Base-by-base conservation (phyloP, 2,888 invertebrate species). In the Sthenelais limicola region DNA sequence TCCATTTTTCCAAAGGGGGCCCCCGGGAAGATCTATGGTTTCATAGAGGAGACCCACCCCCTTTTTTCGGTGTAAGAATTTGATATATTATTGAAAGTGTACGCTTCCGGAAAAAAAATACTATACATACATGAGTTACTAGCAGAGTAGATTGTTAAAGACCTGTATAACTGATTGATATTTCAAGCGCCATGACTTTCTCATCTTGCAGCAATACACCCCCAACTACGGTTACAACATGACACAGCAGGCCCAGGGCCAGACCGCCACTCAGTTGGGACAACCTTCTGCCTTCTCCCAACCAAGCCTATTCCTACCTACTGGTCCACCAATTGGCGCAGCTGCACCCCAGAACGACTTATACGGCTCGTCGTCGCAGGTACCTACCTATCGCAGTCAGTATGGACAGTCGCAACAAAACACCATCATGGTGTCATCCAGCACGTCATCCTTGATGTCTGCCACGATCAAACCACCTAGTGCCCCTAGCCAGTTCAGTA, bases 361-460 rank as follows among this genome's bases (percentile, higher is more conserved):
- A 86, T 93, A 93, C 87, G 73, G 67, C 35, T 35, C 72, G 18
- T 28, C 74, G 3, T 56, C 74, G 21, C 73, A 71, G 69, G 71
- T 74, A 21, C 49, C 74, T 15, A 52, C 73, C 21, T 76, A 73
- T 67, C 30, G 77, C 18, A 75, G 62, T 54, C 74, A 72, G 66
- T 75, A 66, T 47, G 71, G 73, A 12, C 72, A 71, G 56, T 66
- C 56, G 1, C 71, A 74, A 49, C 75, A 75, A 35, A 94, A 93
- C 84, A 94, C 95, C 24, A 94, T 96, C 80, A 91, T 96, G 81
- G 88, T 88, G 68, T 95, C 95, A 79, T 94, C 94, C 48, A 93
- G 94, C 77, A 94, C 94, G 76, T 93, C 94, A 74, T 95, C 94
- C 88, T 90, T 95, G 80, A 95, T 95, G 94, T 94, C 95, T 4